Evolutionary conservation across 2,113 vertebrate genomes (phyloP).

Genomic region (Chloebia gouldiae): DNA sequence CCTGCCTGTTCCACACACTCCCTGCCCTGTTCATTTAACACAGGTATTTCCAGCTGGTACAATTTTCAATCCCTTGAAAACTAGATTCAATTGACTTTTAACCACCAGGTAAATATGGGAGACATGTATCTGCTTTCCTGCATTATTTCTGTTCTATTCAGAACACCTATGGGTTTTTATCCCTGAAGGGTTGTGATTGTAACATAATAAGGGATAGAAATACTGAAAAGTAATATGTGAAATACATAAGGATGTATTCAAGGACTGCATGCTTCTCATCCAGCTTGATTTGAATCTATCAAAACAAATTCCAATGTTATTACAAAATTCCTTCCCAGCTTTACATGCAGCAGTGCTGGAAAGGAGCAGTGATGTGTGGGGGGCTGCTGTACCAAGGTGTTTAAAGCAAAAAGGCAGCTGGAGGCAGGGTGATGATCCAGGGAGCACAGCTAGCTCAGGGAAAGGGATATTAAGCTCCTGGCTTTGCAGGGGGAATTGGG

Average conservation of each 20-base stretch:
- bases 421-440: neutral
- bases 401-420: neutral
- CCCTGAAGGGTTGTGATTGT: conserved; percentile 1
- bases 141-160: neutral
- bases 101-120: neutral
- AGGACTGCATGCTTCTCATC: neutral
- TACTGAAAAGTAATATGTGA: neutral
- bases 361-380: neutral
- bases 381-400: neutral
- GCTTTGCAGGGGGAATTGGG: neutral
- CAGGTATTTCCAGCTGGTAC: conserved; percentile 6
- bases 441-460: neutral
- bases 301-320: neutral
- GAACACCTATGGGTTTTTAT: neutral
- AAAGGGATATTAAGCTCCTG: neutral
- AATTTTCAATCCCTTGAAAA: conserved; percentile 24
- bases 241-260: neutral
- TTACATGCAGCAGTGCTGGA: neutral
- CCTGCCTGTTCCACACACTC: neutral
- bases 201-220: neutral
- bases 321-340: neutral
- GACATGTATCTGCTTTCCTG: neutral
- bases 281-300: neutral
- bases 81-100: conserved; percentile 29
- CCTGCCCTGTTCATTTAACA: neutral